These are phyloP conservation scores for Dicyrtomina minuta DNA, from an alignment of 2,888 invertebrate species.

Conservation along the genomic window DNA sequence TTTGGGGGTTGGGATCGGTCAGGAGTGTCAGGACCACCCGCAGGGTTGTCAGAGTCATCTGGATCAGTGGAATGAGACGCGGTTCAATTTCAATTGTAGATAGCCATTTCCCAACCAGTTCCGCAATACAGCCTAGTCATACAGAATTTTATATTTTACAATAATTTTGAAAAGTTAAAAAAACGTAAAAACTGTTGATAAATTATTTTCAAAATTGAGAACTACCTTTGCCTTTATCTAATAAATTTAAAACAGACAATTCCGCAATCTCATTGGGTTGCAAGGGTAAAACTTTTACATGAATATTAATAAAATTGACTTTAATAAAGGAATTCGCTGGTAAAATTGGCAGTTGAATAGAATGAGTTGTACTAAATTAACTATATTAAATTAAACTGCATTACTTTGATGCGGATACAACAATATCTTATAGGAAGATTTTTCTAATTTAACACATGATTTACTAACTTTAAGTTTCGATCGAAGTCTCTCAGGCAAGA, in stretches of 20 bases:
- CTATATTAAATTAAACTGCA: too few species aligned
- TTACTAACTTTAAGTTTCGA: too few species aligned
- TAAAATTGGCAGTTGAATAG: too few species aligned
- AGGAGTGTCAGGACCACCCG: background rate
- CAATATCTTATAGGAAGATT: too few species aligned
- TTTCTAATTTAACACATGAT: too few species aligned
- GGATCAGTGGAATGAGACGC: slow-evolving; percentile 58
- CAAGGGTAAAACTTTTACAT: slow-evolving; percentile 41
- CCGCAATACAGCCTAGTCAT: slow-evolving; percentile 77
- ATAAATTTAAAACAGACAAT: slow-evolving; percentile 56
- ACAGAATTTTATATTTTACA: too few species aligned
- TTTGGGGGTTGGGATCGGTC: background rate
- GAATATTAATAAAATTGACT: too few species aligned
- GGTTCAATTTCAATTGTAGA: slow-evolving; percentile 72
- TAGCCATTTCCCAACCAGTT: slow-evolving; percentile 84
- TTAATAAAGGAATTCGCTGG: too few species aligned
- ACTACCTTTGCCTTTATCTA: slow-evolving; percentile 58
- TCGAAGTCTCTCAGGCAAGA: too few species aligned
- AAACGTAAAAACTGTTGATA: background rate
- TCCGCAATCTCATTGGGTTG: slow-evolving; percentile 36
- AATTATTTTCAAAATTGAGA: too few species aligned
- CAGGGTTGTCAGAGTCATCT: slow-evolving; percentile 32
- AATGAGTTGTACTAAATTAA: too few species aligned
- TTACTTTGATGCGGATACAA: too few species aligned
- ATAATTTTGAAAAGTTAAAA: background rate